phyloP scores from a whole-genome alignment of 2,113 vertebrate genomes.

The Morone chrysops region DNA sequence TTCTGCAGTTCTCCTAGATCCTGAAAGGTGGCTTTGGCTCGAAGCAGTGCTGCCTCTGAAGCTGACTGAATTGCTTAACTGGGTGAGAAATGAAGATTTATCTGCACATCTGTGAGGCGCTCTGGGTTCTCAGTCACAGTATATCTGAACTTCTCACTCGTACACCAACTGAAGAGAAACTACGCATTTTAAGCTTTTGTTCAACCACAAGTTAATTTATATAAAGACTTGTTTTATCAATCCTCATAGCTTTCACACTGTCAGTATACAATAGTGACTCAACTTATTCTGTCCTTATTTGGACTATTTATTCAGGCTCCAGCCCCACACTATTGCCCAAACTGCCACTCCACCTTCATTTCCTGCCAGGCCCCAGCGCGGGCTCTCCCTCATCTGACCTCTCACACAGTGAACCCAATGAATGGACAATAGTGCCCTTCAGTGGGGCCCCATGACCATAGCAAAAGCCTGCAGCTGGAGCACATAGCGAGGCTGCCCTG shows the following conservation, averaged over 20 bases:
- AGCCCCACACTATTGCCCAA: constrained; percentile 54
- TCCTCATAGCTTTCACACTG: neutral
- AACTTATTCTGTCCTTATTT: constrained; percentile 25
- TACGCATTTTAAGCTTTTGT: constrained; percentile 11
- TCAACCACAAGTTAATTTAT: neutral
- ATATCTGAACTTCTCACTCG: constrained; percentile 47
- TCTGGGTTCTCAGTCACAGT: constrained; percentile 41
- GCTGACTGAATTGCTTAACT: constrained; percentile 68
- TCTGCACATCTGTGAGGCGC: constrained; percentile 77
- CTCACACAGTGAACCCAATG: constrained; percentile 84
- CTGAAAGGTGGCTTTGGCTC: constrained; percentile 75
- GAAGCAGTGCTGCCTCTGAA: constrained; percentile 41
- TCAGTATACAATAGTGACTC: neutral
- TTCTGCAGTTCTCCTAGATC: constrained; percentile 76
- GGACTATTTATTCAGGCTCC: constrained; percentile 62
- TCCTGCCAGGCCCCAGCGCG: constrained; percentile 74
- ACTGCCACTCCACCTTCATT: constrained; percentile 80
- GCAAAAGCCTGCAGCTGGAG: constrained; percentile 83
- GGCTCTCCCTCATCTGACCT: constrained; percentile 79
- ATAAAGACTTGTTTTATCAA: neutral
- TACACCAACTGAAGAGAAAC: constrained; percentile 11
- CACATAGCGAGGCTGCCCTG: constrained; percentile 68
- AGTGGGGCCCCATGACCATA: constrained; percentile 75
- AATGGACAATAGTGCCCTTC: constrained; percentile 85
- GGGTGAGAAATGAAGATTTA: constrained; percentile 83